These are phyloP conservation scores for Pseudococcus jackbeardsleyi DNA, from an alignment of 2,888 invertebrate species.

Conservation along the genomic window DNA sequence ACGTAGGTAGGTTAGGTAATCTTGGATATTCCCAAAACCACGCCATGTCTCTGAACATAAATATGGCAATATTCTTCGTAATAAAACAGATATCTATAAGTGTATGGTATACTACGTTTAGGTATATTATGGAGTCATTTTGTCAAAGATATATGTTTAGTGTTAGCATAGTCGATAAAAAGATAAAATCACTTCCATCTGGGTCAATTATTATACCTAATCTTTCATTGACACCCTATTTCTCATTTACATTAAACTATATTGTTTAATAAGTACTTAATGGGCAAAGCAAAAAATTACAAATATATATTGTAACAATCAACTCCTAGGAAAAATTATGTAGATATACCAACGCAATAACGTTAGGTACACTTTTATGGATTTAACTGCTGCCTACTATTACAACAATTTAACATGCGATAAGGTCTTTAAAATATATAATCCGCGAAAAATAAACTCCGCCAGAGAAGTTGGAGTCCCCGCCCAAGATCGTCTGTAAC, in stretches of 20 bases:
- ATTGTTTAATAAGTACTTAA: too few relatives aligned
- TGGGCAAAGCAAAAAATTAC: too few relatives aligned
- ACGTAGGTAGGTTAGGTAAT: background rate
- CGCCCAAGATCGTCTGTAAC: too few relatives aligned
- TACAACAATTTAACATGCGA: constrained; percentile 53
- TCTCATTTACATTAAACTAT: background rate
- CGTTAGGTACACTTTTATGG: constrained; percentile 28
- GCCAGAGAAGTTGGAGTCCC: too few relatives aligned
- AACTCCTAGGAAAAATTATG: constrained; percentile 21
- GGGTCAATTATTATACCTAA: constrained; percentile 15
- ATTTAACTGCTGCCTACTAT: constrained; percentile 4
- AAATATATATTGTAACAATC: too few relatives aligned
- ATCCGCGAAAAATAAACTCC: too few relatives aligned
- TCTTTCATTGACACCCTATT: background rate
- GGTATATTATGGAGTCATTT: background rate
- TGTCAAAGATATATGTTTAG: background rate
- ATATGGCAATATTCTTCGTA: constrained; percentile 13
- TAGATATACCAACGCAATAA: background rate
- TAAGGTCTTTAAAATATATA: constrained; percentile 47
- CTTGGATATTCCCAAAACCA: constrained; percentile 24
- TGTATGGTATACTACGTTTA: background rate
- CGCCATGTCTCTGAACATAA: constrained; percentile 20
- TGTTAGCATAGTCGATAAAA: background rate
- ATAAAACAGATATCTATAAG: background rate
- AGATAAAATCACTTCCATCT: constrained; percentile 5